phyloP scores from a whole-genome alignment of 2,888 invertebrate species.

The Mycalesis mineus region DNA sequence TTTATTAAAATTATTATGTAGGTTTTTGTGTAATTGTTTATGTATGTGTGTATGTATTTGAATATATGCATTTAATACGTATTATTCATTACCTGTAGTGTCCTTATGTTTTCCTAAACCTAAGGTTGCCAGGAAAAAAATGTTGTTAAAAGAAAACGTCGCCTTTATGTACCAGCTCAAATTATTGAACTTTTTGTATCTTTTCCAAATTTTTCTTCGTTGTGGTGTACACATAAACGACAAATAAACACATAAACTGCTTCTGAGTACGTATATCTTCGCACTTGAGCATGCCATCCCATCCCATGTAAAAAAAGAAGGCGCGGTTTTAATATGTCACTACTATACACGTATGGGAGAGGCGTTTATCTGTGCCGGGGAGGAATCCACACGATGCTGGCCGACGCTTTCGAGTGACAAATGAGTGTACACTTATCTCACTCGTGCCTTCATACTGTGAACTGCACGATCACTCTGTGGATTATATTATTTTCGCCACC shows the following conservation, averaged over 20 bases:
- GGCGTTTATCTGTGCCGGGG: constrained; percentile 5
- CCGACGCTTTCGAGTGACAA: constrained; percentile 9
- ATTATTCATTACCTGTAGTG: no score
- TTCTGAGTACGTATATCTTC: not conserved
- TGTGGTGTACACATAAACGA: not conserved
- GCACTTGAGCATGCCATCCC: not conserved
- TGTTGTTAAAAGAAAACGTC: no score
- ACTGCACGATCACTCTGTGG: constrained; percentile 1
- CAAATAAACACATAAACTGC: no score
- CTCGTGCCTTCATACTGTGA: constrained; percentile 12
- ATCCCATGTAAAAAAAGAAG: not conserved
- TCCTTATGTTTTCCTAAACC: no score
- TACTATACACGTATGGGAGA: not conserved
- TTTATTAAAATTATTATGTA: no score
- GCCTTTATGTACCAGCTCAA: no score
- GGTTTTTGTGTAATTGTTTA: no score
- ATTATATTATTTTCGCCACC: constrained; percentile 1
- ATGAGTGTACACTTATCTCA: constrained; percentile 14
- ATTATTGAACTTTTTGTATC: no score
- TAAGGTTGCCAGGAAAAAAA: no score
- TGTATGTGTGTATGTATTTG: no score
- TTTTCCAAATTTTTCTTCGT: no score
- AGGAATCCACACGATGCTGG: constrained; percentile 8
- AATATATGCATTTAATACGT: no score
- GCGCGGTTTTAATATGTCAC: constrained; percentile 7